These are phyloP conservation scores for Endomychus coccineus DNA, from an alignment of 2,888 invertebrate species.

Conservation along the genomic window DNA sequence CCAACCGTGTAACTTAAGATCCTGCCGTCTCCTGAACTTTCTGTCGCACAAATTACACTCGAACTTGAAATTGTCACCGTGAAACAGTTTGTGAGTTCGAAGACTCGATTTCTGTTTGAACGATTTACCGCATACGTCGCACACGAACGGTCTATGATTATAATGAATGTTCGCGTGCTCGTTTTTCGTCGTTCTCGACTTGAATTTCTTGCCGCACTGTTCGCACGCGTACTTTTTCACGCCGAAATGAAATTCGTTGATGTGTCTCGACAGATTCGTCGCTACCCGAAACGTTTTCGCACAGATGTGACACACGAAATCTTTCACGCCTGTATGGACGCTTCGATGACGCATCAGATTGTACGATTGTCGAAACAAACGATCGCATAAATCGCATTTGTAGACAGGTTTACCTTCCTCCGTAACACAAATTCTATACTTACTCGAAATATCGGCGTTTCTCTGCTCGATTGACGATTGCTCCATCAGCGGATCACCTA, in stretches of 20 bases:
- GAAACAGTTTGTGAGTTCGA: slow-evolving; percentile 28
- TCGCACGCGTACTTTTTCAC: slow-evolving; percentile 47
- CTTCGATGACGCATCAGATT: slow-evolving; percentile 46
- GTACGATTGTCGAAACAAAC: slow-evolving; percentile 33
- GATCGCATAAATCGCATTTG: slow-evolving; percentile 44
- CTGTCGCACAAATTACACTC: slow-evolving; percentile 49
- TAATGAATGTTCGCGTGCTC: slow-evolving; percentile 49
- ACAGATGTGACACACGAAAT: slow-evolving; percentile 49
- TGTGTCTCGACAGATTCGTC: slow-evolving; percentile 49
- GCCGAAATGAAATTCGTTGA: slow-evolving; percentile 44
- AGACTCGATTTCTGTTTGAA: slow-evolving; percentile 48
- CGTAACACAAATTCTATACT: slow-evolving; percentile 27
- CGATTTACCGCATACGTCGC: slow-evolving; percentile 49
- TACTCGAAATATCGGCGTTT: slow-evolving; percentile 29
- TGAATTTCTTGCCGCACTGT: slow-evolving; percentile 46
- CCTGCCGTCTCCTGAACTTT: slow-evolving; percentile 48
- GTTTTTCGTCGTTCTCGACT: slow-evolving; percentile 44
- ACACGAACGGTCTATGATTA: slow-evolving; percentile 44
- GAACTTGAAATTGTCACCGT: slow-evolving; percentile 32
- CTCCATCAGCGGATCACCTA: slow-evolving; percentile 5
- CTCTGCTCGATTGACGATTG: slow-evolving; percentile 19
- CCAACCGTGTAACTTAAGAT: slow-evolving; percentile 49
- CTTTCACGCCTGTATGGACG: slow-evolving; percentile 42
- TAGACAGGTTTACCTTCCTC: slow-evolving; percentile 32
- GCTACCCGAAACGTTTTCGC: slow-evolving; percentile 47